Base-by-base conservation (phyloP, 2,797 vertebrate genomes). In the Scomberomorus guttatus region DNA sequence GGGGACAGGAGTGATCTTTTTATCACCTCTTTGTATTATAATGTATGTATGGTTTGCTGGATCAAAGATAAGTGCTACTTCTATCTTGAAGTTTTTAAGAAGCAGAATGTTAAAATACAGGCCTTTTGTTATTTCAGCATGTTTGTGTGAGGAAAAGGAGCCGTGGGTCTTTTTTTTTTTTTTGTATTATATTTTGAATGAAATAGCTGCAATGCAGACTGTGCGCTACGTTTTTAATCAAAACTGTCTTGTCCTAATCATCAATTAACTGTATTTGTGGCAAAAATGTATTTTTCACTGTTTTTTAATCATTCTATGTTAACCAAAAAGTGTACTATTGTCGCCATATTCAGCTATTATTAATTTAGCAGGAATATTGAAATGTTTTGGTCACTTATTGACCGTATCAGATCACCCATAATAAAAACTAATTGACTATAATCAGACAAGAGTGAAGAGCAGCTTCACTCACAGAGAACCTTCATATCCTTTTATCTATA, bases 31-130 rank as follows among this genome's bases (percentile, higher is more conserved):
- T 87, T 89, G 73, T 89, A 88, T 82, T 58, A 71, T 79, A 74
- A 75, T 66, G 74, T 84, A 64, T 50, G 86, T 85, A 68, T 46
- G 54, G 82, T 88, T 90, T 87, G 84, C 78, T 87, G 77, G 83
- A 89, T 88, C 86, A 88, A 82, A 85, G 81, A 89, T 55, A 91
- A 92, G 87, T 90, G 90, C 91, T 90, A 87, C 85, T 92, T 91
- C 85, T 77, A 80, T 84, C 48, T 66, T 71, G 81, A 89, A 75
- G 86, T 91, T 86, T 89, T 83, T 68, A 81, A 85, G 46, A 84
- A 72, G 84, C 89, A 83, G 82, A 91, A 87, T 87, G 89, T 87
- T 64, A 72, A 88, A 83, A 89, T 11, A 56, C 63, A 72, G 65
- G 82, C 84, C 68, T 83, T 86, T 90, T 82, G 46, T 90, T 74